A percentile compares a stretch with the other conserved stretches of the same genome.
Conservation (phyloP, 1,140 invertebrate genomes). For the Agrypnia vestita region DNA sequence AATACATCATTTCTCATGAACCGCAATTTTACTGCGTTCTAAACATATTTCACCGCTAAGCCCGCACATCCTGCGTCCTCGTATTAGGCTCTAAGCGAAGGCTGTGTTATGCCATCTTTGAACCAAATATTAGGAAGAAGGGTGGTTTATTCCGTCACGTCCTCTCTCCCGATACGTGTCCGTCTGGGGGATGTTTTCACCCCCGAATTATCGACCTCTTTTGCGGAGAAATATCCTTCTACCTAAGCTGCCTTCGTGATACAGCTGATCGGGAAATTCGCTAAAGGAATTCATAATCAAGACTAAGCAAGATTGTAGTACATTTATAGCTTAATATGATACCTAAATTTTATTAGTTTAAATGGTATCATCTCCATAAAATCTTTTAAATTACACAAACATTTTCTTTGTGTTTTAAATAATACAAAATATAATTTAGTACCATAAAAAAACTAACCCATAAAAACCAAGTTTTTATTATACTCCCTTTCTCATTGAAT, state of each 20-base stretch:
- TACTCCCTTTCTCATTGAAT: too few relatives aligned
- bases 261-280: constrained; percentile 17
- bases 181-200: constrained; percentile 4
- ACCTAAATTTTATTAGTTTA: too few relatives aligned
- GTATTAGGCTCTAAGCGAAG: constrained; percentile 29
- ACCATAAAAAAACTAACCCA: too few relatives aligned
- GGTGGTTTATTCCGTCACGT: constrained; percentile 36
- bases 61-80: constrained; percentile 1
- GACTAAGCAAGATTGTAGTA: too few relatives aligned
- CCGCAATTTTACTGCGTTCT: not conserved
- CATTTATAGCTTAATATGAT: too few relatives aligned
- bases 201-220: not conserved
- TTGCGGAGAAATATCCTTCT: not conserved
- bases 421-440: too few relatives aligned
- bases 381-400: too few relatives aligned
- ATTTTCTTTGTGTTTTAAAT: too few relatives aligned
- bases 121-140: constrained; percentile 7
- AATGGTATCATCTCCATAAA: too few relatives aligned
- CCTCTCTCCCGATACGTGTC: constrained; percentile 16
- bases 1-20: not conserved
- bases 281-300: too few relatives aligned
- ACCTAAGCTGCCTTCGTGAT: constrained; percentile 3
- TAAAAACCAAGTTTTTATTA: too few relatives aligned
- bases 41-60: constrained; percentile 7
- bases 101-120: constrained; percentile 28